phyloP scores from a whole-genome alignment of 64 coral and sea anemone species.

The Montipora efflorescens region DNA sequence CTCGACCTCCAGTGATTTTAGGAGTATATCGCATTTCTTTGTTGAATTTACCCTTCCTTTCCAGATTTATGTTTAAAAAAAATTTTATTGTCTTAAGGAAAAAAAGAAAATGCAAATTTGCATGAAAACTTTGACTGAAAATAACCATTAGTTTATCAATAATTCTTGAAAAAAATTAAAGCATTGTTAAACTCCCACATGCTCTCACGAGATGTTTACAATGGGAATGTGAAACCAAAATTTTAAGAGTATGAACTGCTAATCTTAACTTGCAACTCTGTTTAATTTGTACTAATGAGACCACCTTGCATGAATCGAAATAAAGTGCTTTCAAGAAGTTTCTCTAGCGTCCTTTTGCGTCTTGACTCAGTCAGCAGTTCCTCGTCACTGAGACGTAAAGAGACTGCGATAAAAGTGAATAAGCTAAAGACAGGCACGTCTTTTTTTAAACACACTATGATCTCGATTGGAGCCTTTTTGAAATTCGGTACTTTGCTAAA shows the following conservation, averaged over 20 bases:
- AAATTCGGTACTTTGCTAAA: conserved; percentile 11
- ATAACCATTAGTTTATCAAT: conserved; percentile 41
- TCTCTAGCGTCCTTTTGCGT: no score
- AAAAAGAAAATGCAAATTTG: not conserved
- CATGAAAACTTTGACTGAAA: not conserved
- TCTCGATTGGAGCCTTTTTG: conserved; percentile 1
- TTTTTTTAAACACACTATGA: not conserved
- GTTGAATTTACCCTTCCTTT: conserved; percentile 6
- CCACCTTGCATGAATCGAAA: no score
- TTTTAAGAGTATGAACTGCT: not conserved
- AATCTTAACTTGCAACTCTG: not conserved
- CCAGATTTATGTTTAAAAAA: not conserved
- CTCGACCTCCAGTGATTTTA: not conserved
- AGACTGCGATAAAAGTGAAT: no score
- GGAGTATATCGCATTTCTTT: not conserved
- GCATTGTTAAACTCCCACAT: conserved; percentile 31
- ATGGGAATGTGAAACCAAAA: not conserved
- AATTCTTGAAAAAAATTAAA: conserved; percentile 28
- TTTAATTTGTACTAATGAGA: not conserved
- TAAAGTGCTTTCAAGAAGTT: no score
- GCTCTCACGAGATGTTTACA: not conserved
- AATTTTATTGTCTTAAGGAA: not conserved
- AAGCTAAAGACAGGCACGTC: no score
- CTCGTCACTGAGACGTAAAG: no score
- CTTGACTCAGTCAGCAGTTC: no score